Base-by-base conservation (phyloP, 2,797 vertebrate genomes). In the Moxostoma hubbsi region DNA sequence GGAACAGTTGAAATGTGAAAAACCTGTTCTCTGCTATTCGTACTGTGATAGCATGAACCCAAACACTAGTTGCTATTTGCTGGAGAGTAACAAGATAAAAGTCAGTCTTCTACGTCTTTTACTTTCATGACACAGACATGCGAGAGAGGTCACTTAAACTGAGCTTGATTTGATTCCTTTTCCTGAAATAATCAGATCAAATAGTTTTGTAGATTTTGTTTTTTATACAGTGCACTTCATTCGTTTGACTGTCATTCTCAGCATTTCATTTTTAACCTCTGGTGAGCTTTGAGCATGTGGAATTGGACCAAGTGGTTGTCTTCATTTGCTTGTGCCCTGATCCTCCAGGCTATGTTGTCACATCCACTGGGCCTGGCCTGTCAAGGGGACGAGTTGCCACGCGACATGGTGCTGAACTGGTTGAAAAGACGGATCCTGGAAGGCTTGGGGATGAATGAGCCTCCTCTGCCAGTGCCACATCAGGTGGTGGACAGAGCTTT, bases 371-470 rank as follows among this genome's bases (percentile, higher is more conserved):
- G 71, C 8, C 58, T 83, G 7, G 86, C 81, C 61, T 90, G 87
- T 68, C 18, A 59, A 2, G 89, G 70, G 8, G 86, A 89, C 36
- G 84, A 88, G 24, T 65, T 88, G 10, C 67, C 90, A n/a, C 79
- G 86, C 45, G 88, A 89, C 6, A 79, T 78, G 0, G 82, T 91
- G 49, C 13, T 93, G 80, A 89, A 88, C 70, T 92, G 91, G 92
- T 75, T 94, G 77, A 90, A 85, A 49, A 81, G 76, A 16, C 84
- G 75, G 12, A 69, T 94, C 51, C 86, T 94, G 79, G 91, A 91
- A 0, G 69, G 83, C 46, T 82, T 94, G 46, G 88, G 88, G 6
- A 76, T 95, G 57, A 83, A 91, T 6, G 84, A 86, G 66, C 85
- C 90, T 5, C 93, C 93, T 15, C 59, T 73, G 3, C 59, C 50